Conservation (phyloP, 2,888 invertebrate genomes). For the Acanthosoma haemorrhoidale region DNA sequence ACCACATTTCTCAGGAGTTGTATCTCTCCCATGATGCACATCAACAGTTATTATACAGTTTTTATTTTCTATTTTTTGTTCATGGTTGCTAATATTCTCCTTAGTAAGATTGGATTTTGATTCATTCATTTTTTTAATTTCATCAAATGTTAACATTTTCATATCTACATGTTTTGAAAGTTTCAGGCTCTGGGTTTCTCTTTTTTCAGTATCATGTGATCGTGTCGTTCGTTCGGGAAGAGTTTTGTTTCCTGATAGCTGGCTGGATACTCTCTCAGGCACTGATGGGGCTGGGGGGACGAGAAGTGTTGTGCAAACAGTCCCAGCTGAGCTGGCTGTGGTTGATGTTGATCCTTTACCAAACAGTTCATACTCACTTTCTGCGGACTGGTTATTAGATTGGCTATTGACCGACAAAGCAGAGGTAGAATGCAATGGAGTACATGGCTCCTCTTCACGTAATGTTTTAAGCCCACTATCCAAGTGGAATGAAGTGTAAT, state of each 20-base stretch:
- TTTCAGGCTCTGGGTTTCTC: conserved; percentile 40
- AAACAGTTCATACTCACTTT: conserved; percentile 85
- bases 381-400: conserved; percentile 56
- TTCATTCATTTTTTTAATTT: conserved; percentile 36
- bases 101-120: conserved; percentile 38
- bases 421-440: conserved; percentile 65
- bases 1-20: conserved; percentile 49
- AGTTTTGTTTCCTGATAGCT: conserved; percentile 39
- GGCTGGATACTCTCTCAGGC: conserved; percentile 68
- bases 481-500: conserved; percentile 95
- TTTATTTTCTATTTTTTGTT: conserved; percentile 34
- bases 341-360: conserved; percentile 82
- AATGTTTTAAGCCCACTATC: conserved; percentile 86
- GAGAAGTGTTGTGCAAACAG: conserved; percentile 77
- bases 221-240: conserved; percentile 39
- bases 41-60: conserved; percentile 41
- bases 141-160: conserved; percentile 37
- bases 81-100: conserved; percentile 38
- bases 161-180: conserved; percentile 38
- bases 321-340: conserved; percentile 84
- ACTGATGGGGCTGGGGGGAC: conserved; percentile 67
- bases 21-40: conserved; percentile 45
- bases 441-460: conserved; percentile 62
- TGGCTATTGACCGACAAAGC: conserved; percentile 60
- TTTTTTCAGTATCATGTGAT: conserved; percentile 14